Evolutionary conservation across 2,888 invertebrate species (phyloP).

Genomic region (Amphipoea lucens): DNA sequence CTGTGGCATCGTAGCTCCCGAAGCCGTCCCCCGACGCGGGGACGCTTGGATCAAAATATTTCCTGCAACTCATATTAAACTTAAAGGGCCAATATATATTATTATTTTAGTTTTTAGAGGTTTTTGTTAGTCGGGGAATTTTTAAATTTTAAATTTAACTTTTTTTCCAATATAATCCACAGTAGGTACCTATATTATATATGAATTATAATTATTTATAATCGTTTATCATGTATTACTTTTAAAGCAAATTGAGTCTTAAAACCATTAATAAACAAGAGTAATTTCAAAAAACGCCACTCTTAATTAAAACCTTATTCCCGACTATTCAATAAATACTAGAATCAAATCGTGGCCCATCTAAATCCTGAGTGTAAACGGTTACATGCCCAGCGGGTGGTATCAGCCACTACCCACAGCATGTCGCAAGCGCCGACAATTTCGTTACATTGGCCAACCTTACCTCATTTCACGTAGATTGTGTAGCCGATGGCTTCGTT

Average conservation of each 20-base stretch:
- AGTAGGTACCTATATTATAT: too few relatives aligned
- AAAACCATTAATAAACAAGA: neutral
- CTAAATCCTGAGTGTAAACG: conserved; percentile 51
- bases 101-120: too few relatives aligned
- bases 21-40: too few relatives aligned
- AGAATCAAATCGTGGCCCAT: conserved; percentile 44
- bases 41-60: too few relatives aligned
- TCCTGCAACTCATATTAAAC: too few relatives aligned
- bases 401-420: conserved; percentile 65
- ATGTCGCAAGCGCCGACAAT: conserved; percentile 77
- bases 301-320: neutral
- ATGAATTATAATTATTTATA: neutral
- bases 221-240: neutral
- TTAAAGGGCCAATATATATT: too few relatives aligned
- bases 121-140: too few relatives aligned
- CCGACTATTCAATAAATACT: conserved; percentile 27
- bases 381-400: conserved; percentile 63
- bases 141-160: too few relatives aligned
- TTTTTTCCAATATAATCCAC: too few relatives aligned
- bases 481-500: conserved; percentile 68
- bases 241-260: neutral
- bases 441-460: conserved; percentile 78
- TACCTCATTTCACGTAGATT: conserved; percentile 75
- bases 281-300: neutral
- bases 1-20: too few relatives aligned